A percentile compares a stretch with the other conserved stretches of the same genome.
Conservation (phyloP, 2,888 invertebrate species). For the Mayetiola destructor region DNA sequence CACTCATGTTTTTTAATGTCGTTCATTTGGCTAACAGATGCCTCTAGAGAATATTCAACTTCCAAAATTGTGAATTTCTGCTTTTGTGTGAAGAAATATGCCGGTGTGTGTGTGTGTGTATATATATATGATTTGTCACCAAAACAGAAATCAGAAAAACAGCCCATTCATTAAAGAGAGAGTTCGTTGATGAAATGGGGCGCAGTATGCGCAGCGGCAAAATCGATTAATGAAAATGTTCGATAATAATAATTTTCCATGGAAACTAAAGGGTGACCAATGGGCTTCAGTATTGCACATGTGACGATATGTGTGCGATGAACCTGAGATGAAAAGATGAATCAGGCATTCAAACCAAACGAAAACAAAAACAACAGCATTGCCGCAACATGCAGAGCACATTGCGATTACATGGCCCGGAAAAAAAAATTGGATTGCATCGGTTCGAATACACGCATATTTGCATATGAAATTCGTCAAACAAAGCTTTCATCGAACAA, state of each 20-base stretch:
- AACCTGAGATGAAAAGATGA: neutral
- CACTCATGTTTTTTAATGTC: too few relatives aligned
- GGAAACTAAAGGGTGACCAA: neutral
- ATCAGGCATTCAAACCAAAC: neutral
- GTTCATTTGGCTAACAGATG: too few relatives aligned
- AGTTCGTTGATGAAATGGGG: neutral
- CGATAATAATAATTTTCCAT: neutral
- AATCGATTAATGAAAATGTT: constrained; percentile 11
- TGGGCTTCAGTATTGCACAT: constrained; percentile 10
- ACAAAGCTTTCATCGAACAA: neutral
- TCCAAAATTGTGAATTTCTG: neutral
- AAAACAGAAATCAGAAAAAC: too few relatives aligned
- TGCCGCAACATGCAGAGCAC: too few relatives aligned
- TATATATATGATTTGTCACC: too few relatives aligned
- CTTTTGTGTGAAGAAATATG: neutral
- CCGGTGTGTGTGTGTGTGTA: too few relatives aligned
- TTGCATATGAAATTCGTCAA: constrained; percentile 9
- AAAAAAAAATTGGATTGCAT: neutral
- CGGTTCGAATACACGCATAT: neutral
- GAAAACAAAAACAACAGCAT: too few relatives aligned
- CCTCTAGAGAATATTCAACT: too few relatives aligned
- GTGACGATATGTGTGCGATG: neutral
- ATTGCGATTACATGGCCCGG: neutral
- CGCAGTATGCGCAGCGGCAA: neutral
- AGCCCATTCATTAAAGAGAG: too few relatives aligned